Percentiles rank a stretch among this genome's conserved stretches.
These are phyloP conservation scores for Parnassius orleans DNA, from an alignment of 2,888 invertebrate genomes.

Conservation along the genomic window DNA sequence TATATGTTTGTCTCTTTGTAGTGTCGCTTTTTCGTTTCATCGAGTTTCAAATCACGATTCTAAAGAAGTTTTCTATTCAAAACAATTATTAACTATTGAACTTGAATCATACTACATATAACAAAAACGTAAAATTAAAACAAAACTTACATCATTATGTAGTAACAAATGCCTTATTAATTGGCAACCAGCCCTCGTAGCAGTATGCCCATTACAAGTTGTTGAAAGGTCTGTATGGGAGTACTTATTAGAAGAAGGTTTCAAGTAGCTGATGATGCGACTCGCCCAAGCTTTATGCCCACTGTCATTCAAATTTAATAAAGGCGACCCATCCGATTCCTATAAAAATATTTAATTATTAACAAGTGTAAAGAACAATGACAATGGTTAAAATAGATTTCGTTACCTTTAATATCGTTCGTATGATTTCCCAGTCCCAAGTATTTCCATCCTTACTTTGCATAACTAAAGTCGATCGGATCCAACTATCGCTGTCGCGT, in stretches of 20 bases:
- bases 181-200: conserved; percentile 86
- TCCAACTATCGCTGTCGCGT: conserved; percentile 83
- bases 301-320: conserved; percentile 66
- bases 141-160: conserved; percentile 80
- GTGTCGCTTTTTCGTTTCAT: no score
- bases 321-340: conserved; percentile 57
- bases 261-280: conserved; percentile 90
- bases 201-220: conserved; percentile 80
- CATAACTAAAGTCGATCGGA: conserved; percentile 91
- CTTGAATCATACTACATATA: not conserved
- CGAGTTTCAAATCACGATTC: no score
- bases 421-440: conserved; percentile 97
- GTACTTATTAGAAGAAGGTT: conserved; percentile 93
- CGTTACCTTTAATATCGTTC: conserved; percentile 87
- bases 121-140: conserved; percentile 3
- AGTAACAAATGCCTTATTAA: conserved; percentile 87
- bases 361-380: not conserved
- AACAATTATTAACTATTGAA: no score
- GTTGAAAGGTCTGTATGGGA: conserved; percentile 89
- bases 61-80: no score
- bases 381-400: not conserved
- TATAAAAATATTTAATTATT: conserved; percentile 29
- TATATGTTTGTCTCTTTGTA: no score
- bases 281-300: conserved; percentile 77
- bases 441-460: conserved; percentile 88